Base-by-base conservation (phyloP, 2,888 invertebrate genomes). In the Agrochola macilenta region DNA sequence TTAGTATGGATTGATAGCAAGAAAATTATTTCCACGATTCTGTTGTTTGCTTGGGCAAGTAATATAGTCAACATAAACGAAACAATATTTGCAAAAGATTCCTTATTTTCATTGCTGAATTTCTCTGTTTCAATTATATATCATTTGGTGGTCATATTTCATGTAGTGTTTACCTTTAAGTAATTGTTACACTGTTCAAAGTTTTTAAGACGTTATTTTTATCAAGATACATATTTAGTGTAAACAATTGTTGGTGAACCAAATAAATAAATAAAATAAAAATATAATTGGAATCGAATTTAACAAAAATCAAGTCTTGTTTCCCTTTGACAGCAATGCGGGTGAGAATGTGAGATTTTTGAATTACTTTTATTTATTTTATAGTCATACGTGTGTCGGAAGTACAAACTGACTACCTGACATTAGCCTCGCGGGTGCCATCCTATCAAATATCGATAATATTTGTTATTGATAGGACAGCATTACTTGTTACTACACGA, bases 401-500 rank as follows among this genome's bases (percentile, higher is more conserved):
- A 58, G 26, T 26, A 72, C 69, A 60, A 23, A 52, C 49, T 61
- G 71, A 30, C 69, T 79, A 73, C 69, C 60, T 69, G 54, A 57
- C 63, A 26, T 63, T 64, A 26, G 77, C 69, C 60, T 73, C 43
- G 58, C 26, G 43, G 20, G 64, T 74, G 63, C 3, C 46, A 76
- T 68, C 64, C 75, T 77, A 82, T 82, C 76, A 75, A 61, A 77
- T 76, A 91, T 90, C 88, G 81, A 83, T 85, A 81, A 75, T 90
- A 83, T 92, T 91, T 89, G 90, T 88, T 88, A 84, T 86, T 86
- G 87, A 90, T 89, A 89, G 75, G 75, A 52, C 8, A 65, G 78
- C 85, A 78, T 83, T 83, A 83, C 78, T 86, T 78, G 72, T 79
- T 60, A 82, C 79, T 84, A 79, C 81, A 76, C 73, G 75, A 88